phyloP scores from a whole-genome alignment of 2,113 vertebrate genomes.

The Archilochus colubris region DNA sequence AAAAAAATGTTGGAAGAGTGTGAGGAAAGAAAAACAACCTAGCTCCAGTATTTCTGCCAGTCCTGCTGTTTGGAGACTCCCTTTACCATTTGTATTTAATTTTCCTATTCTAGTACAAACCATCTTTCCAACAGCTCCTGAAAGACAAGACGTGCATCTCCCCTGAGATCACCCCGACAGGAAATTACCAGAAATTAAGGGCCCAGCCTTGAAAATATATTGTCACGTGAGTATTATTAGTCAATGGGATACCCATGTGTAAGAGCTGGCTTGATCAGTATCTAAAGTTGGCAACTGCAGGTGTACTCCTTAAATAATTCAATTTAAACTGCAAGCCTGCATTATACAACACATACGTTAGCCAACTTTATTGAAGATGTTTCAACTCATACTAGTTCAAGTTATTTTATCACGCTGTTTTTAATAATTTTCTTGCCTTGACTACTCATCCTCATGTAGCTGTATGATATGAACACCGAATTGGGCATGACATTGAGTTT shows the following conservation, averaged over 20 bases:
- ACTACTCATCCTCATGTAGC: conserved; percentile 21
- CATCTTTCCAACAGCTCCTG: conserved; percentile 49
- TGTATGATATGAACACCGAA: not conserved
- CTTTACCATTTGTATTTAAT: conserved; percentile 64
- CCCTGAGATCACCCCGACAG: not conserved
- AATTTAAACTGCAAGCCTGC: not conserved
- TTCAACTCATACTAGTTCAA: not conserved
- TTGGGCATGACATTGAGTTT: conserved; percentile 5
- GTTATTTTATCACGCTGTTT: conserved; percentile 53
- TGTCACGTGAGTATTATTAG: not conserved
- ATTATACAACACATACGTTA: not conserved
- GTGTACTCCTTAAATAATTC: conserved; percentile 17
- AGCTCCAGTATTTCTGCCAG: conserved; percentile 53
- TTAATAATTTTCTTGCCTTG: conserved; percentile 29
- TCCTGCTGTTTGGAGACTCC: conserved; percentile 64
- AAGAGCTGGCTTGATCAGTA: not conserved
- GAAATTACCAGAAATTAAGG: conserved; percentile 39
- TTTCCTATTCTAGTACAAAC: conserved; percentile 59
- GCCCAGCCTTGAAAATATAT: conserved; percentile 9
- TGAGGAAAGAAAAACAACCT: conserved; percentile 67
- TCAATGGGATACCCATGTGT: not conserved
- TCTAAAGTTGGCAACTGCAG: not conserved
- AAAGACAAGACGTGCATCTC: conserved; percentile 34
- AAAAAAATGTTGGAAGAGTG: conserved; percentile 9
- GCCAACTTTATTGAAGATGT: not conserved